Percentiles rank a stretch among this genome's conserved stretches.
Evolutionary conservation across 2,888 invertebrate species (phyloP).

Genomic region (Sarcophaga subvicina): DNA sequence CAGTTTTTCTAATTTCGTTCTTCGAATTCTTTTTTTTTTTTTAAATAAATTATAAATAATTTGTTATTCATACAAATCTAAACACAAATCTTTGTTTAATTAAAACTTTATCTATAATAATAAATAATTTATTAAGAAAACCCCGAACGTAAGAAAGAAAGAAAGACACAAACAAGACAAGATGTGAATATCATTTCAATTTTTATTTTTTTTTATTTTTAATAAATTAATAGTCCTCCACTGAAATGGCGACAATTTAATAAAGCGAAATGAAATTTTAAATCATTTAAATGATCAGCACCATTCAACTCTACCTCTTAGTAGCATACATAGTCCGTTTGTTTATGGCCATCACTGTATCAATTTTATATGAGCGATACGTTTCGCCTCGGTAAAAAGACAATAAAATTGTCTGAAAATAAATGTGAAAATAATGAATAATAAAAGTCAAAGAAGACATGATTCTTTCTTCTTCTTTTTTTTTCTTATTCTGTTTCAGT

Average conservation of each 20-base stretch:
- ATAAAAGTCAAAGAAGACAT: slow-evolving; percentile 80
- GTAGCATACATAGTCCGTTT: not conserved
- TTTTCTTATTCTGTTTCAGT: slow-evolving; percentile 16
- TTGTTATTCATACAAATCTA: slow-evolving; percentile 52
- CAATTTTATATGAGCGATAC: slow-evolving; percentile 26
- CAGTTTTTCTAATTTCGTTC: not conserved
- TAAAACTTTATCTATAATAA: slow-evolving; percentile 56
- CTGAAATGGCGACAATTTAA: slow-evolving; percentile 65
- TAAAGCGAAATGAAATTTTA: slow-evolving; percentile 8
- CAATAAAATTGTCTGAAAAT: slow-evolving; percentile 73
- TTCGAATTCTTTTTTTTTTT: not conserved
- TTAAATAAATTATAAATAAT: slow-evolving; percentile 42
- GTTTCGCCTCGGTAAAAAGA: slow-evolving; percentile 9
- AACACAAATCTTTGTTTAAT: slow-evolving; percentile 64
- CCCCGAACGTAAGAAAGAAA: not conserved
- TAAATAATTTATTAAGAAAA: slow-evolving; percentile 60
- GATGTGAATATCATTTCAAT: not conserved
- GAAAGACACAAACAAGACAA: not conserved
- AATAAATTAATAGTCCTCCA: slow-evolving; percentile 63
- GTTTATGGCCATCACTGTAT: slow-evolving; percentile 36
- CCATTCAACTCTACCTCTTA: too few species aligned
- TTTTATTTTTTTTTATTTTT: slow-evolving; percentile 17
- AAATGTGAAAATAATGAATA: slow-evolving; percentile 80
- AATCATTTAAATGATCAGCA: too few species aligned
- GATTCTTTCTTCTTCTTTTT: slow-evolving; percentile 71